Percentiles rank a stretch among this genome's conserved stretches.
Conservation (phyloP, 2,888 invertebrate species). For the Conchocele bisecta region DNA sequence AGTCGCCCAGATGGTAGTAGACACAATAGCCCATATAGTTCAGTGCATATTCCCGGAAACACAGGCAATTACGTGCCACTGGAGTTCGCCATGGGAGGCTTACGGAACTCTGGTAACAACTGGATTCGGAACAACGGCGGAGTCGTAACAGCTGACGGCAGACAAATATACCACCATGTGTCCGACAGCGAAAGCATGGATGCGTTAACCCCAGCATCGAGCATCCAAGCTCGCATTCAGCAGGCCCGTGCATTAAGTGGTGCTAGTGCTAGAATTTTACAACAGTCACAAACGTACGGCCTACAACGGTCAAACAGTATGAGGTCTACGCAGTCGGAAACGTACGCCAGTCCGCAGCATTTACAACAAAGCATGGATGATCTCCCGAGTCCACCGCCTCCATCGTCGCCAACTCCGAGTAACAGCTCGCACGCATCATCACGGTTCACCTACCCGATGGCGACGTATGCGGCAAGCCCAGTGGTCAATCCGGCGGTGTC, state of each 20-base stretch:
- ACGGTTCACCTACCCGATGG: constrained; percentile 79
- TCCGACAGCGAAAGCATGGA: constrained; percentile 95
- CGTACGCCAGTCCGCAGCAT: constrained; percentile 89
- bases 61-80: constrained; percentile 73
- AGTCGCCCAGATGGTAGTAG: constrained; percentile 67
- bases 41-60: constrained; percentile 52
- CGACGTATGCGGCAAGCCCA: constrained; percentile 61
- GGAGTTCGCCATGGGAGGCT: constrained; percentile 70
- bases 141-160: constrained; percentile 59
- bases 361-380: constrained; percentile 70
- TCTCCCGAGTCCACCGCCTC: constrained; percentile 67
- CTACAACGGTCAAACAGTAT: constrained; percentile 80
- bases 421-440: constrained; percentile 76
- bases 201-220: constrained; percentile 83
- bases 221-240: constrained; percentile 86
- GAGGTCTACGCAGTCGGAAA: constrained; percentile 95
- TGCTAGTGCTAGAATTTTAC: constrained; percentile 84
- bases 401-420: constrained; percentile 78
- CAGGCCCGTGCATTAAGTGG: constrained; percentile 88
- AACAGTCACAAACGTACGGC: constrained; percentile 84
- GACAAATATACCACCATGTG: constrained; percentile 80
- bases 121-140: constrained; percentile 75
- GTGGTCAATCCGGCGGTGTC: constrained; percentile 44
- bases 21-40: constrained; percentile 64
- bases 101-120: constrained; percentile 68